phyloP scores from a whole-genome alignment of 1,140 invertebrate species.

The Aphelinus atriplicis region DNA sequence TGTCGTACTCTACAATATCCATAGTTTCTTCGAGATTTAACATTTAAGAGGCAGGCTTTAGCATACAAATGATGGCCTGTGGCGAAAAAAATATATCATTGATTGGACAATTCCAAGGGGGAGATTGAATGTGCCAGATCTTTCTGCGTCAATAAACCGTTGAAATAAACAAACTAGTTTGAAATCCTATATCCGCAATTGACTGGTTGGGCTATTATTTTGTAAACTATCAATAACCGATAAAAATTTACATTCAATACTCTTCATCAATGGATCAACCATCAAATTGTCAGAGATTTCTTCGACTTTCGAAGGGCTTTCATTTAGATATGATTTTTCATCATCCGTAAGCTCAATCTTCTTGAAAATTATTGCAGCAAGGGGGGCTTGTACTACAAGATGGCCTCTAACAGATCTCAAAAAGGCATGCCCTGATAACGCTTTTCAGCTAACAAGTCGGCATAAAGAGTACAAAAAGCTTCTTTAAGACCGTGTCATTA shows the following conservation, averaged over 20 bases:
- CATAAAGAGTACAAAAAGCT: slow-evolving; percentile 49
- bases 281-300: too few species aligned
- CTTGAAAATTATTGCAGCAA: neutral
- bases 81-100: slow-evolving; percentile 48
- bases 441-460: slow-evolving; percentile 52
- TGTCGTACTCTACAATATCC: slow-evolving; percentile 48
- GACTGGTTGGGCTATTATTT: neutral
- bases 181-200: slow-evolving; percentile 36
- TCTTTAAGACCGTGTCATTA: slow-evolving; percentile 59
- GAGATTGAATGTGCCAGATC: slow-evolving; percentile 38
- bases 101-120: slow-evolving; percentile 29
- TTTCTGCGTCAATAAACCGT: slow-evolving; percentile 41
- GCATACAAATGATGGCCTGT: slow-evolving; percentile 62
- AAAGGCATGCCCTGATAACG: slow-evolving; percentile 59
- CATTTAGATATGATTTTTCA: neutral
- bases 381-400: slow-evolving; percentile 34
- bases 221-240: neutral
- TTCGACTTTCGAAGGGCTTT: neutral
- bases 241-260: neutral
- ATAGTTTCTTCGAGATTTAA: slow-evolving; percentile 48
- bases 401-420: slow-evolving; percentile 59
- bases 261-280: neutral
- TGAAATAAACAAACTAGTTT: slow-evolving; percentile 40
- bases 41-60: slow-evolving; percentile 62
- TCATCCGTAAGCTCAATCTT: neutral